These are phyloP conservation scores for Catonia carolina DNA, from an alignment of 2,888 invertebrate genomes.

Conservation along the genomic window DNA sequence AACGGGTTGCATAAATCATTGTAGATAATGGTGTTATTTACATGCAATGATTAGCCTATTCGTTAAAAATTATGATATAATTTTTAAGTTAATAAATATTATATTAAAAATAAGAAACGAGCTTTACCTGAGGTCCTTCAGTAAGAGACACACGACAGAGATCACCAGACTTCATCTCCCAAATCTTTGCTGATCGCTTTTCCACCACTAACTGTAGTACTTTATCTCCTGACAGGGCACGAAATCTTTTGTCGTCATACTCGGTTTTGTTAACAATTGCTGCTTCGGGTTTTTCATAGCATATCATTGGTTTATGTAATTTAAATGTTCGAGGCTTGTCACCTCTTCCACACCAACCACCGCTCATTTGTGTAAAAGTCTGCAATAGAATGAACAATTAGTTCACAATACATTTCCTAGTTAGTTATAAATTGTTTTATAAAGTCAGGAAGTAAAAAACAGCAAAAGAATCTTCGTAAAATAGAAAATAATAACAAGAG, in stretches of 20 bases:
- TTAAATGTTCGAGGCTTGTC: constrained; percentile 40
- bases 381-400: background rate
- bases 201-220: background rate
- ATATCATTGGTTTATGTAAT: constrained; percentile 38
- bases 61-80: too few species aligned
- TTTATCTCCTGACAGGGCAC: background rate
- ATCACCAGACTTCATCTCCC: background rate
- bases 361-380: background rate
- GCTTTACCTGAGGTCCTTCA: constrained; percentile 8
- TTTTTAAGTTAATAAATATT: too few species aligned
- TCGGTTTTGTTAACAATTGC: background rate
- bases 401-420: too few species aligned
- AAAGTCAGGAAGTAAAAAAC: too few species aligned
- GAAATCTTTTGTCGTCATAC: constrained; percentile 6
- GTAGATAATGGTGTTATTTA: too few species aligned
- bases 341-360: background rate
- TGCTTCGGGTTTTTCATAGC: background rate
- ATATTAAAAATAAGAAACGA: too few species aligned
- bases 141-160: background rate
- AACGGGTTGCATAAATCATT: too few species aligned
- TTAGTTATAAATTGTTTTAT: too few species aligned
- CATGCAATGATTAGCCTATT: too few species aligned
- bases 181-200: background rate
- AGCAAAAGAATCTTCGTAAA: too few species aligned
- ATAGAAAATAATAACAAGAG: too few species aligned